Base-by-base conservation (phyloP, 2,797 vertebrate species). In the Champsocephalus esox region DNA sequence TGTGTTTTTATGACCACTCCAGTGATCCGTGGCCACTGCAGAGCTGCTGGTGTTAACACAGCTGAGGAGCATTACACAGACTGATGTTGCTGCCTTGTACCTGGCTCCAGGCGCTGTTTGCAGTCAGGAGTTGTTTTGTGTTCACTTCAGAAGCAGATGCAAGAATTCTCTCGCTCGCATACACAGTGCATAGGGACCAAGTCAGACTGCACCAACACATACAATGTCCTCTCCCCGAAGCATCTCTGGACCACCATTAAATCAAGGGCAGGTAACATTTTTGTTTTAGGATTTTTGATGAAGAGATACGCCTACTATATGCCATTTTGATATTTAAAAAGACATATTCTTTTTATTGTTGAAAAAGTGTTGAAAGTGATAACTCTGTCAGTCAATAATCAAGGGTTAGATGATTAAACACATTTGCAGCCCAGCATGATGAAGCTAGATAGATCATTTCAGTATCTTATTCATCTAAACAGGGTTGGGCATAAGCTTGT, bases 41-140 rank as follows among this genome's bases (percentile, higher is more conserved):
- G 87, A 88, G 88, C 85, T 87, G 88, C 83, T 85, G 85, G 80
- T 94, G 93, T 94, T 94, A 94, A 92, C 91, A 95, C 94, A 94
- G 94, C 93, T 94, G 94, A 94, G 89, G 80, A 77, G 86, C 84
- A 94, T 95, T 95, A 93, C 70, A 60, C 75, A 49, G 55, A 70
- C 70, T 92, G 90, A 91, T 93, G 89, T 92, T 94, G 44, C 82
- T 87, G 86, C 82, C 67, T 83, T 82, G 85, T 93, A 92, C 92
- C 90, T 91, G 88, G 71, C 88, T 92, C 83, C 85, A 83, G 91
- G 86, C 87, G 79, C 70, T 82, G 73, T 84, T 88, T 82, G 87
- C 74, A 66, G 44, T 78, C 72, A 61, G 48, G 65, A 81, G 66
- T 88, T 88, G 86, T 83, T 88, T 79, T 81, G 63, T 70, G 62